Evolutionary conservation across 2,888 invertebrate species (phyloP).

Genomic region (Reticulitermes lucifugus): DNA sequence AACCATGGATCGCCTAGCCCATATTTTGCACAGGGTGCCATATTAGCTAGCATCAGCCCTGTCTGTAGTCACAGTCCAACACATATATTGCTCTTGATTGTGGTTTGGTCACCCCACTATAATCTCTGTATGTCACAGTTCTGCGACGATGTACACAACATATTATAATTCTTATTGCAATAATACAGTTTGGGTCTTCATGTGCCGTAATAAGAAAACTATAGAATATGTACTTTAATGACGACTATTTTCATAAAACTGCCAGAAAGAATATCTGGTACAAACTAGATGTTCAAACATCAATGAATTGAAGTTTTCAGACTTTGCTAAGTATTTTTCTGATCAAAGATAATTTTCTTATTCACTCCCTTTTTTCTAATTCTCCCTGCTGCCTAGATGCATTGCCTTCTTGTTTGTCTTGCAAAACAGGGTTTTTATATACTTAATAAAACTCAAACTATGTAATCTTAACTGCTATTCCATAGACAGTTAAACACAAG

Average conservation of each 20-base stretch:
- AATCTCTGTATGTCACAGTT: conserved; percentile 29
- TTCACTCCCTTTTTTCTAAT: conserved; percentile 1
- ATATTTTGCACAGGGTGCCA: too few species aligned
- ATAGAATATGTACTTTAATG: conserved; percentile 35
- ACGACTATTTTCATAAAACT: conserved; percentile 50
- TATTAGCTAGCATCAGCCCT: too few species aligned
- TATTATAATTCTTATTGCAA: conserved; percentile 45
- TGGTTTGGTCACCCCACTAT: neutral
- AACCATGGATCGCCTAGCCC: too few species aligned
- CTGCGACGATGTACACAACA: conserved; percentile 44
- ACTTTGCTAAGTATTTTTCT: conserved; percentile 46
- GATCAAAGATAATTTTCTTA: conserved; percentile 36
- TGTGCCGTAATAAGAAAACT: conserved; percentile 26
- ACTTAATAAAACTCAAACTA: conserved; percentile 6
- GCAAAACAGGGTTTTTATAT: conserved; percentile 42
- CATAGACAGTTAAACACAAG: neutral
- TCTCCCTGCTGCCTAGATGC: conserved; percentile 1
- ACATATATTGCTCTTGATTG: too few species aligned
- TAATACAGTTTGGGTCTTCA: conserved; percentile 39
- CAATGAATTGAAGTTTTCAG: conserved; percentile 41
- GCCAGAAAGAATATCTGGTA: conserved; percentile 31
- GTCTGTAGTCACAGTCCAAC: too few species aligned
- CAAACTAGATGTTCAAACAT: conserved; percentile 39
- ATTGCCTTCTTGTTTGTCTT: conserved; percentile 40
- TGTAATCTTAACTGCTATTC: neutral